Conservation (phyloP, 2,888 invertebrate genomes). For the Synanthedon tipuliformis region DNA sequence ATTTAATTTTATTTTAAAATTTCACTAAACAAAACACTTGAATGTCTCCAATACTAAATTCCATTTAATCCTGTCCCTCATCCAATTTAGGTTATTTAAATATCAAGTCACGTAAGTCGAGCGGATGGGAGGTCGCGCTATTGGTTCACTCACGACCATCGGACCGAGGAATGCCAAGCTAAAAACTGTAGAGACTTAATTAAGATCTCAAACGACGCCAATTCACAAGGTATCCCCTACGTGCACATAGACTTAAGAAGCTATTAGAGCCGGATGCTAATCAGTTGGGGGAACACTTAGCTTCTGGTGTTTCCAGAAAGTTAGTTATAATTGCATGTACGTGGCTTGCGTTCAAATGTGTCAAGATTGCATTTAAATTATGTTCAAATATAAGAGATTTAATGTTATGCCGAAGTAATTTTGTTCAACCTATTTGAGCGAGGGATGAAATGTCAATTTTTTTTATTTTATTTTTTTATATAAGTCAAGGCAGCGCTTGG, state of each 20-base stretch:
- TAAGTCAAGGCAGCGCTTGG: too few species aligned
- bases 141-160: slow-evolving; percentile 6
- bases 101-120: slow-evolving; percentile 7
- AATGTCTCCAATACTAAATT: neutral
- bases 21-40: neutral
- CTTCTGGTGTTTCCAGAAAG: neutral
- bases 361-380: neutral
- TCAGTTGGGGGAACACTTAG: slow-evolving; percentile 9
- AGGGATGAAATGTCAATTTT: too few species aligned
- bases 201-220: slow-evolving; percentile 60
- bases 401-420: too few species aligned
- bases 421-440: too few species aligned
- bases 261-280: slow-evolving; percentile 31
- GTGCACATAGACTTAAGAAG: slow-evolving; percentile 38
- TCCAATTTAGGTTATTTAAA: slow-evolving; percentile 2
- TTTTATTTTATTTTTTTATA: too few species aligned
- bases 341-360: slow-evolving; percentile 2
- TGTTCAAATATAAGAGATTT: neutral
- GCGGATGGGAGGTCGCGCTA: slow-evolving; percentile 8
- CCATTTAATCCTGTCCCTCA: neutral
- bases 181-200: slow-evolving; percentile 64
- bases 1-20: neutral
- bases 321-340: slow-evolving; percentile 8
- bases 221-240: slow-evolving; percentile 56
- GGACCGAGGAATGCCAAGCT: slow-evolving; percentile 20